Conservation (phyloP, 2,797 vertebrate genomes). For the Steatocranus sp. region DNA sequence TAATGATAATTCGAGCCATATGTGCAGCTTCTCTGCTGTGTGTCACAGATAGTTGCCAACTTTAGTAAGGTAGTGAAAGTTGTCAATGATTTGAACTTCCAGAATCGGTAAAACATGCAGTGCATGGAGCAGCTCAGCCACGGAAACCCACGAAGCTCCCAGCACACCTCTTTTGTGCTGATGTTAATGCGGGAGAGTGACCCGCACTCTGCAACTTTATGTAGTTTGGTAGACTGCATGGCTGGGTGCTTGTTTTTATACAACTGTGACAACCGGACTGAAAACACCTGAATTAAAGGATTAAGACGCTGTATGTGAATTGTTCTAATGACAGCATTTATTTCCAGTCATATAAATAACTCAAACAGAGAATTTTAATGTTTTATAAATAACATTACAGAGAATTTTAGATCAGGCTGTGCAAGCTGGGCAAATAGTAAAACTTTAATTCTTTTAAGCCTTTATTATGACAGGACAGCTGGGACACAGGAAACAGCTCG, state of each 20-base stretch:
- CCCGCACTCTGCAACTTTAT: too few species aligned
- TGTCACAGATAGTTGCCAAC: background rate
- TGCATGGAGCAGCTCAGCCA: background rate
- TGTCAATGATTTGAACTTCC: background rate
- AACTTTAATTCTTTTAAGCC: fast-evolving
- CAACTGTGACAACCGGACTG: fast-evolving
- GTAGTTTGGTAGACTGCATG: background rate
- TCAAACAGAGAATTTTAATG: fast-evolving
- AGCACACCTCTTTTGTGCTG: fast-evolving
- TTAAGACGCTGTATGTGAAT: background rate
- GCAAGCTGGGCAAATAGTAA: background rate
- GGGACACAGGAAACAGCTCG: background rate
- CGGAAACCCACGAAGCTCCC: background rate
- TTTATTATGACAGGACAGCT: background rate
- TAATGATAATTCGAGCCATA: background rate
- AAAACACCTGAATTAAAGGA: background rate
- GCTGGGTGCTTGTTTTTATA: background rate
- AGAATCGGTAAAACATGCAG: background rate
- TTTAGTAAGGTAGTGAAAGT: background rate
- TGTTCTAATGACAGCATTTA: background rate
- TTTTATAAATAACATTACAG: too few species aligned
- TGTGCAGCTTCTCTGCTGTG: background rate
- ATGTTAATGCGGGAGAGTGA: background rate
- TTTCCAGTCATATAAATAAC: background rate
- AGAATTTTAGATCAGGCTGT: fast-evolving